These are phyloP conservation scores for Turritopsis rubra DNA, from an alignment of 30 jellyfish, hydroid and myxozoan genomes.

Conservation along the genomic window DNA sequence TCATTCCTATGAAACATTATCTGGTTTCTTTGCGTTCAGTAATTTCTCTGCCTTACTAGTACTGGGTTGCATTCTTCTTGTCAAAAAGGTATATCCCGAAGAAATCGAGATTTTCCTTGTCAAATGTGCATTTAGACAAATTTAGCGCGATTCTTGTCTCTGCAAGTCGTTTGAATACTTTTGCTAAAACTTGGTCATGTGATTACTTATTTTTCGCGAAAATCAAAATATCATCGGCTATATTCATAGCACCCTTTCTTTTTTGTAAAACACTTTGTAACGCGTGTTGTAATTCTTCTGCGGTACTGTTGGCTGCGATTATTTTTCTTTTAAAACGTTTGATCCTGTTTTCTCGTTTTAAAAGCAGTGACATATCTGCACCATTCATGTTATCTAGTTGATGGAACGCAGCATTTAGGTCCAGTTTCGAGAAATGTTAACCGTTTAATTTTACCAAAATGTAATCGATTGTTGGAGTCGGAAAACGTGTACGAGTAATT, in stretches of 20 bases:
- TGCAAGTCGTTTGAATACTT: neutral
- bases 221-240: slow-evolving; percentile 1
- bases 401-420: slow-evolving; percentile 10
- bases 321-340: neutral
- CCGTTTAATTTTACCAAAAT: neutral
- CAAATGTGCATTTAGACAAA: neutral
- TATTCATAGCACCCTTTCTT: neutral
- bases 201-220: neutral
- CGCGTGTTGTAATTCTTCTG: slow-evolving; percentile 4
- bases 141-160: neutral
- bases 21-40: no score
- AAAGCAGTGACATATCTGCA: neutral
- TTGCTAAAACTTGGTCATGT: neutral
- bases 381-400: neutral
- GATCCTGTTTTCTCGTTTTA: neutral
- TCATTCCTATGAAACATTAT: no score
- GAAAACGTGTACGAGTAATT: no score
- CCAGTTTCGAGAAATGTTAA: neutral
- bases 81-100: neutral
- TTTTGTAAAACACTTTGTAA: neutral
- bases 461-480: no score
- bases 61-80: no score
- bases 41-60: no score
- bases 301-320: neutral
- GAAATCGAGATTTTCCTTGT: neutral